Evolutionary conservation across 2,113 vertebrate genomes (phyloP).

Genomic region (Willisornis vidua): DNA sequence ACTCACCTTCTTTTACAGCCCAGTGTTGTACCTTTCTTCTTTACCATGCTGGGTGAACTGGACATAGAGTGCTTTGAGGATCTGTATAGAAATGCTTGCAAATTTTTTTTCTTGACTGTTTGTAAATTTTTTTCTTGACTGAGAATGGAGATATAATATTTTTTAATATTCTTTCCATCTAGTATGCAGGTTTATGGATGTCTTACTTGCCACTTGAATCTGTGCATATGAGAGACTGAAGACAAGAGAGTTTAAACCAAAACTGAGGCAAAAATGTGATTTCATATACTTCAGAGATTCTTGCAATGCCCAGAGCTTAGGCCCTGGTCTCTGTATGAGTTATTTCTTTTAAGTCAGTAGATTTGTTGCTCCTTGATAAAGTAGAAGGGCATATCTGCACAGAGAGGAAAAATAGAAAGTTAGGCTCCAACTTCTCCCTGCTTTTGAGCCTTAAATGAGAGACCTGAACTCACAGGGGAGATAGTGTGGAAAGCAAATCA

Average conservation of each 20-base stretch:
- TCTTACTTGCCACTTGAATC: background rate
- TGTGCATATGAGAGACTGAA: background rate
- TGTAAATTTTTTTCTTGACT: background rate
- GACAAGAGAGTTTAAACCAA: background rate
- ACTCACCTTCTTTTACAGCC: background rate
- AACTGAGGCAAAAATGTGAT: background rate
- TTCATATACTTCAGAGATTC: background rate
- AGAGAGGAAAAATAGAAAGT: background rate
- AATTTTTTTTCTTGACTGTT: background rate
- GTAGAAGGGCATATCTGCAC: background rate
- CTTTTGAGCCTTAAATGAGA: too few species aligned
- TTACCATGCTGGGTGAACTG: background rate
- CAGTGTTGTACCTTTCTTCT: background rate
- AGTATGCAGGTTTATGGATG: background rate
- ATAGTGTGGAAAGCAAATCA: too few species aligned
- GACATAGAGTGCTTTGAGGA: background rate
- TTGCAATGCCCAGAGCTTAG: background rate
- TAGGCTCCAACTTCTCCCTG: too few species aligned
- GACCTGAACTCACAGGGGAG: too few species aligned
- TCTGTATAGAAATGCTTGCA: background rate
- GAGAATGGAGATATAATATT: background rate
- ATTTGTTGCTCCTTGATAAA: background rate
- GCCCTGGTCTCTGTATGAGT: background rate
- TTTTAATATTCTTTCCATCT: background rate
- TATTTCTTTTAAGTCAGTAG: background rate